These are phyloP conservation scores for Chlorocebus sabaeus DNA, from an alignment of 2,113 vertebrate genomes.

Conservation along the genomic window DNA sequence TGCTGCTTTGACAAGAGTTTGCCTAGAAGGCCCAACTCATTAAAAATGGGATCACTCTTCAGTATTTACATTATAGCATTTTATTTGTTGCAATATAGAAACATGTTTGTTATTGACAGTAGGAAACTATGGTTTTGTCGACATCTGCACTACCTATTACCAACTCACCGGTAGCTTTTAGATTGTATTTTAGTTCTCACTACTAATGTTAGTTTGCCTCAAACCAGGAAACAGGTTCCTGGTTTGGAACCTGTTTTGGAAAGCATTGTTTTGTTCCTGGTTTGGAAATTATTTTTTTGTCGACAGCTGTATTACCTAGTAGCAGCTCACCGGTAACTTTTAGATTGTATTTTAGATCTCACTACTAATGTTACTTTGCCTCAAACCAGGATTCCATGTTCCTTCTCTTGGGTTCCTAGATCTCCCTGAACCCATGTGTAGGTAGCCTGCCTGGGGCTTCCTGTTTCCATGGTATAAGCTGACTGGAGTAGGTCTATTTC, in stretches of 20 bases:
- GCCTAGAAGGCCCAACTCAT: neutral
- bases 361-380: neutral
- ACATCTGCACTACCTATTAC: slow-evolving; percentile 91
- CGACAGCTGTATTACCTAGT: slow-evolving; percentile 90
- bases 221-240: neutral
- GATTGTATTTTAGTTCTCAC: slow-evolving; percentile 73
- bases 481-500: neutral
- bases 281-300: slow-evolving; percentile 80
- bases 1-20: neutral
- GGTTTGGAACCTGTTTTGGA: too few relatives aligned
- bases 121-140: slow-evolving; percentile 93
- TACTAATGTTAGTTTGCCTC: neutral
- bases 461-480: neutral
- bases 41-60: neutral
- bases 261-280: too few relatives aligned
- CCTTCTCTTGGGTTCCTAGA: neutral
- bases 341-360: slow-evolving; percentile 74
- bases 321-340: slow-evolving; percentile 80
- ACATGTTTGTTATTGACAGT: slow-evolving; percentile 94
- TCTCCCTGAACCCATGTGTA: neutral
- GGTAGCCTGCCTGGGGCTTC: neutral
- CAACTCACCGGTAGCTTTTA: slow-evolving; percentile 77
- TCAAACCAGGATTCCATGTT: neutral
- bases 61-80: slow-evolving; percentile 90
- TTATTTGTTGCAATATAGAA: slow-evolving; percentile 89